Evolutionary conservation across 2,888 invertebrate species (phyloP).

Genomic region (Coelinius sp.): DNA sequence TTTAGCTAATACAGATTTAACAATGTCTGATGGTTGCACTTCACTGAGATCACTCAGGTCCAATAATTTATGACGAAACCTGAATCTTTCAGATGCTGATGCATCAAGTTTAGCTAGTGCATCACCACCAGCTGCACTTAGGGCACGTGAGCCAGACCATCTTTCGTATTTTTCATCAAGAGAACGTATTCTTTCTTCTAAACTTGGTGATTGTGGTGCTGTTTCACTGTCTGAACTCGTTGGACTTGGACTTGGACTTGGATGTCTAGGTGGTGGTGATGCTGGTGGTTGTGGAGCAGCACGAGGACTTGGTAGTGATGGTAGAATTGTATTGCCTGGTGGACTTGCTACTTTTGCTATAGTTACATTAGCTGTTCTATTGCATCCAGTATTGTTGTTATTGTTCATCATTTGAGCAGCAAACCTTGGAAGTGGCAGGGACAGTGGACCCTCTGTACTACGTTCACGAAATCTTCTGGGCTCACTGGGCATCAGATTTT

Average conservation of each 20-base stretch:
- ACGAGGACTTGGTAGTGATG: constrained; percentile 72
- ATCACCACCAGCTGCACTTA: constrained; percentile 74
- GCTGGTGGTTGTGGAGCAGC: constrained; percentile 77
- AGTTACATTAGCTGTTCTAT: constrained; percentile 50
- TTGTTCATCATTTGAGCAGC: constrained; percentile 78
- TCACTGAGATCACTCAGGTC: constrained; percentile 86
- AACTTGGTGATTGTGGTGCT: constrained; percentile 77
- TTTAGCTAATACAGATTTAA: constrained; percentile 91
- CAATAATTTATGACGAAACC: constrained; percentile 81
- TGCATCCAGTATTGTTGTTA: constrained; percentile 59
- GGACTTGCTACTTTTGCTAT: constrained; percentile 68
- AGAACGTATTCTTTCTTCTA: constrained; percentile 93
- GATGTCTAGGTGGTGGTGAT: constrained; percentile 79
- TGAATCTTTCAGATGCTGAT: constrained; percentile 73
- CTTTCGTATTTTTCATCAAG: constrained; percentile 94
- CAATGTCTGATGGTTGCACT: constrained; percentile 93
- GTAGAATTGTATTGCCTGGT: constrained; percentile 63
- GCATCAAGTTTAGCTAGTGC: constrained; percentile 73
- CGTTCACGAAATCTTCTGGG: constrained; percentile 80
- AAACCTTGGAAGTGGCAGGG: constrained; percentile 90
- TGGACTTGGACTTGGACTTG: constrained; percentile 84
- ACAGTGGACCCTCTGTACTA: constrained; percentile 80
- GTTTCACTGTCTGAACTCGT: constrained; percentile 81
- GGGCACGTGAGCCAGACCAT: constrained; percentile 82
- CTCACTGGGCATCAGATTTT: constrained; percentile 81